Evolutionary conservation across 2,113 vertebrate species (phyloP).

Genomic region (Pelodiscus sinensis): DNA sequence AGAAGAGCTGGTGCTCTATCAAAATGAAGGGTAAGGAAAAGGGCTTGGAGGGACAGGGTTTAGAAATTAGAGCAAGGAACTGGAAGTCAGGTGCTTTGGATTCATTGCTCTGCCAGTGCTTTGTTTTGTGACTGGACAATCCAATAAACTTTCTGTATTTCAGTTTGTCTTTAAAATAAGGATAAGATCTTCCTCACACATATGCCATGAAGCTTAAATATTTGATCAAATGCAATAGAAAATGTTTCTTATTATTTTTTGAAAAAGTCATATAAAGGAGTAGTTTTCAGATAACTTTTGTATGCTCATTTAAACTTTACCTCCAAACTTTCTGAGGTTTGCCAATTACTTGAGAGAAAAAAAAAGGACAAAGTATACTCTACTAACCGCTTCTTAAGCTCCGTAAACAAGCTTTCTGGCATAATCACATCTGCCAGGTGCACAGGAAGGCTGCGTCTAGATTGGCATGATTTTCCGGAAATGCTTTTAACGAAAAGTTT

Average conservation of each 20-base stretch:
- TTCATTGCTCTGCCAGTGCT: neutral
- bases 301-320: neutral
- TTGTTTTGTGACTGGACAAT: neutral
- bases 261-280: neutral
- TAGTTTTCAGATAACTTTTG: neutral
- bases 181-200: neutral
- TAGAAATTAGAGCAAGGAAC: neutral
- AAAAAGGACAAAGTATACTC: neutral
- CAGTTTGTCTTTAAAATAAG: neutral
- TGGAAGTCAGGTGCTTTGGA: neutral
- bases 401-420: slow-evolving; percentile 4
- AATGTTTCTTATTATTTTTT: neutral
- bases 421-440: slow-evolving; percentile 63
- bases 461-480: neutral
- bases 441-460: no score
- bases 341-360: neutral
- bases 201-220: neutral
- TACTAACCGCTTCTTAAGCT: slow-evolving; percentile 76
- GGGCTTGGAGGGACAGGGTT: neutral
- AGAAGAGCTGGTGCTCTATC: neutral
- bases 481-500: neutral
- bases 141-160: neutral
- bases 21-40: neutral
- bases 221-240: neutral
- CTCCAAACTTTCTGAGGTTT: neutral